Conservation (phyloP, 2,113 vertebrate species). For the Typhlomys cinereus region DNA sequence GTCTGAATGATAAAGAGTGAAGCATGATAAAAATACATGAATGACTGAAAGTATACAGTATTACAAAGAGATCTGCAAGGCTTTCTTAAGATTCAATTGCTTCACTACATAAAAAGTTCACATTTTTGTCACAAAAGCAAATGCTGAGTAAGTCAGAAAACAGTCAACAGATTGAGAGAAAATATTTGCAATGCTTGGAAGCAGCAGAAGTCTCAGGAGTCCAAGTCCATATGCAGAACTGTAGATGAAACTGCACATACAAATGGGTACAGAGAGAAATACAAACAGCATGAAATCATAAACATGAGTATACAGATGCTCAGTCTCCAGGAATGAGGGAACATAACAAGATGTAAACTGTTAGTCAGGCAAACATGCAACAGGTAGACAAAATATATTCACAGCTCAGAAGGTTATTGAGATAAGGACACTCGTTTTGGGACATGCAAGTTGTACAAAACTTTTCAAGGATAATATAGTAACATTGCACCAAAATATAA, state of each 20-base stretch:
- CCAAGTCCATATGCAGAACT: background rate
- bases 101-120: slow-evolving; percentile 16
- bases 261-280: background rate
- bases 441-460: background rate
- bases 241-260: background rate
- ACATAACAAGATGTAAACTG: background rate
- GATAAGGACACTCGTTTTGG: background rate
- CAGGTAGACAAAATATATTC: background rate
- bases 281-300: background rate
- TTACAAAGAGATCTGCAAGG: background rate
- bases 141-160: slow-evolving; percentile 18
- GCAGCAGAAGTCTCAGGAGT: background rate
- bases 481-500: slow-evolving; percentile 13
- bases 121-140: background rate
- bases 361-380: background rate
- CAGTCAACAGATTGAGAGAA: slow-evolving; percentile 45
- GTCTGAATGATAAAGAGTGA: background rate
- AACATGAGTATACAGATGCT: background rate
- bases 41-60: slow-evolving; percentile 14
- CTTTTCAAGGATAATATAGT: slow-evolving; percentile 12
- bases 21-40: slow-evolving; percentile 34
- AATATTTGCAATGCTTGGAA: background rate
- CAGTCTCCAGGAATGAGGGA: background rate
- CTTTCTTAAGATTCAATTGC: slow-evolving; percentile 31
- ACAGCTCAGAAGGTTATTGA: background rate